phyloP scores from a whole-genome alignment of 2,888 invertebrate genomes.

The Agonopterix heracliana region DNA sequence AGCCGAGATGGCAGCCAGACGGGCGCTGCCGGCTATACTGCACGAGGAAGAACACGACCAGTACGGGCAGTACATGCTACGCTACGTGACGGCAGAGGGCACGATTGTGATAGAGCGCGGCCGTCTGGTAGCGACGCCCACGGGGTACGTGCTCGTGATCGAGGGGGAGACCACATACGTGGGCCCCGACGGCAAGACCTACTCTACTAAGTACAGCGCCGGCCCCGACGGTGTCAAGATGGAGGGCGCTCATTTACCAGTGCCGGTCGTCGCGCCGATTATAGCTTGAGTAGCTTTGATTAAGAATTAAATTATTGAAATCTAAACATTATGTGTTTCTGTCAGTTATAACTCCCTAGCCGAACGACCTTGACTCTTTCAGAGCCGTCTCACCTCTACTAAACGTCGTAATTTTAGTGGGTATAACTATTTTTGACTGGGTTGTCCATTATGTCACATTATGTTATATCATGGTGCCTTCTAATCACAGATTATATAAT shows the following conservation, averaged over 20 bases:
- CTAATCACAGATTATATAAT: too few species aligned
- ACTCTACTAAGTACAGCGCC: conserved; percentile 44
- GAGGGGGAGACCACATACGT: conserved; percentile 46
- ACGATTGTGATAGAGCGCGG: conserved; percentile 42
- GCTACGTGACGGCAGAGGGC: conserved; percentile 48
- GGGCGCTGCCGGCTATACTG: conserved; percentile 31
- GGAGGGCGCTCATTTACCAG: conserved; percentile 34
- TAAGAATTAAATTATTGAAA: too few species aligned
- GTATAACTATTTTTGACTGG: too few species aligned
- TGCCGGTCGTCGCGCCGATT: conserved; percentile 16
- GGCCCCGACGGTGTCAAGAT: conserved; percentile 39
- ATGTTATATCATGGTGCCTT: too few species aligned
- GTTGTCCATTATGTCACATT: too few species aligned
- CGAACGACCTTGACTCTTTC: too few species aligned
- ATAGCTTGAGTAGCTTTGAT: too few species aligned
- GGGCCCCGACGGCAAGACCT: conserved; percentile 42
- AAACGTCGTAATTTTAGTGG: too few species aligned
- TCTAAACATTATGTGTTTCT: too few species aligned
- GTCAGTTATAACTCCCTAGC: too few species aligned
- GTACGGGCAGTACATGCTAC: conserved; percentile 40
- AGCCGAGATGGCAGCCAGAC: conserved; percentile 17
- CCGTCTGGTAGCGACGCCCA: conserved; percentile 32
- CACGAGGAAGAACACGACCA: conserved; percentile 42
- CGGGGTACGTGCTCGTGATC: conserved; percentile 33
- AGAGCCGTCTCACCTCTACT: too few species aligned